Percentiles rank a stretch among this genome's conserved stretches.
These are phyloP conservation scores for Netelia inedita DNA, from an alignment of 2,888 invertebrate genomes.

Conservation along the genomic window DNA sequence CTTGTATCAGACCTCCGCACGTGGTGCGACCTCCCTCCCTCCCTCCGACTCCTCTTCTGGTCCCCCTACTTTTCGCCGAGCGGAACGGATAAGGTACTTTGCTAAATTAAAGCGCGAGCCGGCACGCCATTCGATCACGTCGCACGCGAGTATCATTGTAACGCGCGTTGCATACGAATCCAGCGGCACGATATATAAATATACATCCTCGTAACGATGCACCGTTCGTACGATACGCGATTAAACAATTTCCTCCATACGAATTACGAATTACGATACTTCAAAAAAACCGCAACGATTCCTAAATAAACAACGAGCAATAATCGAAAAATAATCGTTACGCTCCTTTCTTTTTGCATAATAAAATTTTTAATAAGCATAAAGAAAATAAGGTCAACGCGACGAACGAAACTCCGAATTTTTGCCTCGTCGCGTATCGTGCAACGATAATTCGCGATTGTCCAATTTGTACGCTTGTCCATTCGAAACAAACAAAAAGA, in stretches of 20 bases:
- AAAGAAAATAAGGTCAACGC: background rate
- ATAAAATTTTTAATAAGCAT: background rate
- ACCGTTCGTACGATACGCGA: too few species aligned
- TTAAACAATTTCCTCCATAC: too few species aligned
- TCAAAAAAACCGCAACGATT: too few species aligned
- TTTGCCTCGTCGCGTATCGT: background rate
- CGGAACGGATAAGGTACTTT: conserved; percentile 78
- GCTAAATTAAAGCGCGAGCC: conserved; percentile 79
- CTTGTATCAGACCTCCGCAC: conserved; percentile 53
- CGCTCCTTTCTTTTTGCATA: background rate
- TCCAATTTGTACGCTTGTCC: conserved; percentile 29
- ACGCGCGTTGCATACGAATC: conserved; percentile 31
- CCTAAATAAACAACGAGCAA: too few species aligned
- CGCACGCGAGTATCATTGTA: conserved; percentile 57
- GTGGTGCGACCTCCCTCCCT: conserved; percentile 4
- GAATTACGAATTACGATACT: too few species aligned
- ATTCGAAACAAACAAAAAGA: background rate
- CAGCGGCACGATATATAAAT: background rate
- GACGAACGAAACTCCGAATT: too few species aligned
- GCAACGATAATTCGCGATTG: conserved; percentile 23
- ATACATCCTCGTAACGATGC: background rate
- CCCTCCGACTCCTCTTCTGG: conserved; percentile 8
- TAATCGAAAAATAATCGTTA: too few species aligned
- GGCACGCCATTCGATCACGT: conserved; percentile 75
- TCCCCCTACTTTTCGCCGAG: conserved; percentile 62